Conservation (phyloP, 2,113 vertebrate species). For the Pteruthius melanotis region DNA sequence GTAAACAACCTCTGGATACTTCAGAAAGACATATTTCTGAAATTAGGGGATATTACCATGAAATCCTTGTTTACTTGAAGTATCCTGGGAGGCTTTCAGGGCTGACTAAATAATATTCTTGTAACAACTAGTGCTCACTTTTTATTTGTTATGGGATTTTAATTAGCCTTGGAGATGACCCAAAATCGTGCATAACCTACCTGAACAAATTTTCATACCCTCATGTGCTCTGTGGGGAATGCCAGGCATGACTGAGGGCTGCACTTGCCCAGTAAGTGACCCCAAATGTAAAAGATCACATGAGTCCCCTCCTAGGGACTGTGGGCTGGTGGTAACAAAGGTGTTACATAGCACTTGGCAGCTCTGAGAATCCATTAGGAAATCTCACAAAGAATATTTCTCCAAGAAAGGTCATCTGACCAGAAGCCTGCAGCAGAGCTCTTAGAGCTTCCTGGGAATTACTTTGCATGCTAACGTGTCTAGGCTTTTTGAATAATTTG, state of each 20-base stretch:
- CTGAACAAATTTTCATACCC: background rate
- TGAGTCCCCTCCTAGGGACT: background rate
- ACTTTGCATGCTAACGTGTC: background rate
- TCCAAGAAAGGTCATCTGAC: background rate
- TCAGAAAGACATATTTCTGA: background rate
- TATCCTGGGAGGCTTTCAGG: background rate
- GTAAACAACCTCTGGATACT: background rate
- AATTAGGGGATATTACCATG: background rate
- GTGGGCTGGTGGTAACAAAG: background rate
- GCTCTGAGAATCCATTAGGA: background rate
- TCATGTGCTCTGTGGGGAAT: background rate
- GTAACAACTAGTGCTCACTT: background rate
- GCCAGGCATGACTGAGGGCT: background rate
- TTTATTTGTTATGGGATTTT: background rate
- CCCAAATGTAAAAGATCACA: background rate
- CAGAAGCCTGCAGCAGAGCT: background rate
- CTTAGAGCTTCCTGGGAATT: background rate
- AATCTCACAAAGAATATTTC: background rate
- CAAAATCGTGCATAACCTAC: background rate
- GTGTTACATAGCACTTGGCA: background rate
- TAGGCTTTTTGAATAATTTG: background rate
- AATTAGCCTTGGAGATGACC: background rate
- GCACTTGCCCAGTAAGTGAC: background rate
- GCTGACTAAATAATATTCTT: background rate
- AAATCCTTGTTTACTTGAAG: background rate